Conservation (phyloP, 2,113 vertebrate genomes). For the Chauna torquata region DNA sequence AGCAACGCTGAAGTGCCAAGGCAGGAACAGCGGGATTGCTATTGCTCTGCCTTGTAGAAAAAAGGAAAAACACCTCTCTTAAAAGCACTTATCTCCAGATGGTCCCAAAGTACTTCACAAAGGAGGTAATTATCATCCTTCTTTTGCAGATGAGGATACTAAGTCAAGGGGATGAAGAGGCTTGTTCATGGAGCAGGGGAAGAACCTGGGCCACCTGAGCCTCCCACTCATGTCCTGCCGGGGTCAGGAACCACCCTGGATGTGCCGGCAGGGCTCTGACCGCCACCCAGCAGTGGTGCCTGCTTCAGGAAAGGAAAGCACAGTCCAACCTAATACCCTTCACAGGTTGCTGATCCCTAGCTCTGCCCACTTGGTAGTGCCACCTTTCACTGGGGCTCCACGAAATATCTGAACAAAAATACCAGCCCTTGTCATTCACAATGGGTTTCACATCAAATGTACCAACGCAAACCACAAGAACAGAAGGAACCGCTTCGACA, state of each 20-base stretch:
- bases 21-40: not conserved
- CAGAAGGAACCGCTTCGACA: fast-evolving
- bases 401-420: not conserved
- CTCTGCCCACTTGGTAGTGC: not conserved
- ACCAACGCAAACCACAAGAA: not conserved
- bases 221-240: not conserved
- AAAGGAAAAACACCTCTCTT: not conserved
- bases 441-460: not conserved
- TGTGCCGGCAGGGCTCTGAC: not conserved
- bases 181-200: not conserved
- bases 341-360: not conserved
- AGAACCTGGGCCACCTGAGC: not conserved
- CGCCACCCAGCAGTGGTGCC: not conserved
- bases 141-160: not conserved
- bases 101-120: slow-evolving; percentile 14
- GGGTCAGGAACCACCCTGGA: not conserved
- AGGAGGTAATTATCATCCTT: not conserved
- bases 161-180: not conserved
- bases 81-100: slow-evolving; percentile 1
- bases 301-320: not conserved
- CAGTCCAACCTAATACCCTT: fast-evolving
- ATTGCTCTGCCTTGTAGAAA: not conserved
- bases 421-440: not conserved
- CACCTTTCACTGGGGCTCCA: not conserved
- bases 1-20: not conserved